Base-by-base conservation (phyloP, 1,140 invertebrate genomes). In the Panagrolaimus sp. region DNA sequence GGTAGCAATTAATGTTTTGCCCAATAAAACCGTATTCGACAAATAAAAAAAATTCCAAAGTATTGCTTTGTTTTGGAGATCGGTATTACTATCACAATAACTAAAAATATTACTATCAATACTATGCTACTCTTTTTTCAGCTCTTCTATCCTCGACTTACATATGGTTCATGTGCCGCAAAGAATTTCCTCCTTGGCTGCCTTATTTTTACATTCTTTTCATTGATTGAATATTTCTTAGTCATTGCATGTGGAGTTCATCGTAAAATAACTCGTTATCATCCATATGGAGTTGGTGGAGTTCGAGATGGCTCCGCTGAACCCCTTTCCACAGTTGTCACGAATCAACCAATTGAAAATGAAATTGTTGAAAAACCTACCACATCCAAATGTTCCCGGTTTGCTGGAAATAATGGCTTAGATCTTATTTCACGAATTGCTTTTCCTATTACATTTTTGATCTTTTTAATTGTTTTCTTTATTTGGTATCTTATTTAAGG, bases 361-460 rank as follows among this genome's bases (percentile, higher is more conserved):
- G 44, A 73, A 42, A 25, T 65, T 44, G 63, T 61, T 16, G 53
- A 46, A 42, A 51, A 27, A n/a, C 51, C 66, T 23, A 43, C 42
- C 48, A 38, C 31, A 38, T 4, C 31, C 2, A 44, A 63, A 46
- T 20, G 67, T 66, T 13, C 42, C 7, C 46, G 42, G 42, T 65
- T 46, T 47, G 20, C 38, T 45, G 46, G 45, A 20, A 70, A 57
- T 42, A 70, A 66, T 69, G 72, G 70, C 27, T 68, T 81, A 20
- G 79, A 81, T 66, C 31, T 79, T 3, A 66, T 81, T 65, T 76
- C 75, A 14, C 67, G 79, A 44, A 53, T 81, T 20, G 62, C 74
- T 23, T 81, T 81, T 57, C 79, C 79, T 8, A 16, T 82, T 46
- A 70, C 74, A 27, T 79, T 81, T 62, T 45, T 80, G 42, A 63